Percentiles rank a stretch among this genome's conserved stretches.
Evolutionary conservation across 2,888 invertebrate genomes (phyloP).

Genomic region (Drosophila ustulata): DNA sequence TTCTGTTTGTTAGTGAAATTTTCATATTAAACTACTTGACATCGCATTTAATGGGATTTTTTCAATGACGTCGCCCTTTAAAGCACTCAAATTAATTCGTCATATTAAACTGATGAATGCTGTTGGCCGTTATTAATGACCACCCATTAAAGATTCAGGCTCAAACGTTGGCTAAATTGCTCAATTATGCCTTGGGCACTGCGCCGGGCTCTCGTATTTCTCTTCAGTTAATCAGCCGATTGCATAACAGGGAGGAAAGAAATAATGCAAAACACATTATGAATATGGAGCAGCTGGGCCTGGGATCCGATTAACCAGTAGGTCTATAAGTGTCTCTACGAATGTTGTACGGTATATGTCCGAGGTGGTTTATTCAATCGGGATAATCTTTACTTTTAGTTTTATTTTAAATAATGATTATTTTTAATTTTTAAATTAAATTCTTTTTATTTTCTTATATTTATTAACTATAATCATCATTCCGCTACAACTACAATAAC

Average conservation of each 20-base stretch:
- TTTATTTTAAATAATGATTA: too few relatives aligned
- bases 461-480: too few relatives aligned
- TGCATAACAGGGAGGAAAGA: conserved; percentile 22
- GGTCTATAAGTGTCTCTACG: neutral
- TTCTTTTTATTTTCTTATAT: too few relatives aligned
- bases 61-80: conserved; percentile 9
- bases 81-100: conserved; percentile 62
- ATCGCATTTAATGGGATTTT: conserved; percentile 21
- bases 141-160: conserved; percentile 26
- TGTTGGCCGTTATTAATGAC: conserved; percentile 61
- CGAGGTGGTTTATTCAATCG: neutral
- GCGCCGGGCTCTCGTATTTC: conserved; percentile 22
- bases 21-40: conserved; percentile 11
- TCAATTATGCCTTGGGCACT: conserved; percentile 45
- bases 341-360: neutral
- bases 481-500: too few relatives aligned
- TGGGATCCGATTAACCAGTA: neutral
- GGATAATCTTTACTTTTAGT: too few relatives aligned
- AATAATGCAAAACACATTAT: conserved; percentile 14
- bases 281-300: conserved; percentile 27
- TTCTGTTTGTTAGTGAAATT: neutral
- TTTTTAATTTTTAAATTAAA: too few relatives aligned
- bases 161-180: conserved; percentile 41
- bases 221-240: conserved; percentile 37
- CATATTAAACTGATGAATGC: conserved; percentile 75